phyloP scores from a whole-genome alignment of 2,888 invertebrate genomes.

The Augiades crinisus region DNA sequence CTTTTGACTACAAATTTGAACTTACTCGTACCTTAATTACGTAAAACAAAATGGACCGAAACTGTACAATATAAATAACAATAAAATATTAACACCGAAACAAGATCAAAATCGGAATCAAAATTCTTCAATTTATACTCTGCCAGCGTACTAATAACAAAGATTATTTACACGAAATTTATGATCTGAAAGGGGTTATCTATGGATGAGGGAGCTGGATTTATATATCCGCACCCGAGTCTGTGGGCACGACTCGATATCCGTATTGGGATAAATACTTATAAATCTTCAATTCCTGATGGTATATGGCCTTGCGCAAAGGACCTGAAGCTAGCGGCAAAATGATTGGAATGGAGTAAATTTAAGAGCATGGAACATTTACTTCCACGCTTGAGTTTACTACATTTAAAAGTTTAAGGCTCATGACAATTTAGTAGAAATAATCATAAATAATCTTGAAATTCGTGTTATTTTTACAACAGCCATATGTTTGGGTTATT shows the following conservation, averaged over 20 bases:
- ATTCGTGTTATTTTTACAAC: too few relatives aligned
- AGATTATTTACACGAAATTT: slow-evolving; percentile 43
- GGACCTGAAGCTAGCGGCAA: neutral
- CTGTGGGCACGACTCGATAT: slow-evolving; percentile 31
- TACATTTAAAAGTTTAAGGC: too few relatives aligned
- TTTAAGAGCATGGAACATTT: neutral
- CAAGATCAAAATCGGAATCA: slow-evolving; percentile 17
- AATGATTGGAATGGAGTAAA: slow-evolving; percentile 10
- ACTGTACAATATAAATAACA: neutral
- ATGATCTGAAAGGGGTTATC: slow-evolving; percentile 39
- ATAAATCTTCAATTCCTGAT: slow-evolving; percentile 23
- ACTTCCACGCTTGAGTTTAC: too few relatives aligned
- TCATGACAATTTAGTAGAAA: too few relatives aligned
- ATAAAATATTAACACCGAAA: neutral
- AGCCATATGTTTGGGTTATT: too few relatives aligned
- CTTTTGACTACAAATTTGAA: too few relatives aligned
- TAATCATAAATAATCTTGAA: too few relatives aligned
- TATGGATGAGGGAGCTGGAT: slow-evolving; percentile 37
- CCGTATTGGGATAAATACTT: slow-evolving; percentile 26
- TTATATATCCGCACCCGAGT: slow-evolving; percentile 39
- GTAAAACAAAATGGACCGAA: neutral
- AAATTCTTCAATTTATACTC: slow-evolving; percentile 24
- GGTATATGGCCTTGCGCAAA: slow-evolving; percentile 10
- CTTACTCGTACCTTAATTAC: too few relatives aligned
- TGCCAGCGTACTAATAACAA: slow-evolving; percentile 33